phyloP scores from a whole-genome alignment of 2,888 invertebrate genomes.

The Willowsia nigromaculata region DNA sequence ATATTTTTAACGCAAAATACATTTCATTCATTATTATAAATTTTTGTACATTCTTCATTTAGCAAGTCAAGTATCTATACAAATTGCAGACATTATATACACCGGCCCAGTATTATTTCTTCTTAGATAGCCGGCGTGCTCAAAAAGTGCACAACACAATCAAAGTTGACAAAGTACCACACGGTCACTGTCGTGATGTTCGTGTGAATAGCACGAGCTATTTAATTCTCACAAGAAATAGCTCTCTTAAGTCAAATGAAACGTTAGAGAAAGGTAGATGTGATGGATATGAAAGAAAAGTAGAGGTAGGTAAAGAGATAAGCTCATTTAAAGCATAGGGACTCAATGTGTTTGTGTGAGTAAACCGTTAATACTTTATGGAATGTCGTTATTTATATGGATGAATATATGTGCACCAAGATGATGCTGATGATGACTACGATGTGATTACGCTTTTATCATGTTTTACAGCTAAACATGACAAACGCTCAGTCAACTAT shows the following conservation, averaged over 20 bases:
- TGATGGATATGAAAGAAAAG: background rate
- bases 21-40: background rate
- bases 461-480: slow-evolving; percentile 38
- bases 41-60: background rate
- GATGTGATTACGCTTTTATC: slow-evolving; percentile 50
- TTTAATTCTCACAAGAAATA: slow-evolving; percentile 57
- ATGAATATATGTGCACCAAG: background rate
- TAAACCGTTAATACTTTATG: slow-evolving; percentile 69
- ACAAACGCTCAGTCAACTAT: slow-evolving; percentile 4
- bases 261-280: background rate
- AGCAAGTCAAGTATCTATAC: background rate
- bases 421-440: slow-evolving; percentile 10
- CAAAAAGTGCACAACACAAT: slow-evolving; percentile 55
- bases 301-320: slow-evolving; percentile 35
- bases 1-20: background rate
- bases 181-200: slow-evolving; percentile 70
- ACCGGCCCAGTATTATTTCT: background rate
- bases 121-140: background rate
- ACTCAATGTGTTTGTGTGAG: slow-evolving; percentile 29
- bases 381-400: slow-evolving; percentile 49
- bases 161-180: slow-evolving; percentile 64
- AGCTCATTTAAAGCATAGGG: slow-evolving; percentile 43
- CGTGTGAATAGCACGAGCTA: slow-evolving; percentile 70
- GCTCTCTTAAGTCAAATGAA: slow-evolving; percentile 6
- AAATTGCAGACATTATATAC: background rate